Base-by-base conservation (phyloP, 1,140 invertebrate genomes). In the Hetaerina americana region DNA sequence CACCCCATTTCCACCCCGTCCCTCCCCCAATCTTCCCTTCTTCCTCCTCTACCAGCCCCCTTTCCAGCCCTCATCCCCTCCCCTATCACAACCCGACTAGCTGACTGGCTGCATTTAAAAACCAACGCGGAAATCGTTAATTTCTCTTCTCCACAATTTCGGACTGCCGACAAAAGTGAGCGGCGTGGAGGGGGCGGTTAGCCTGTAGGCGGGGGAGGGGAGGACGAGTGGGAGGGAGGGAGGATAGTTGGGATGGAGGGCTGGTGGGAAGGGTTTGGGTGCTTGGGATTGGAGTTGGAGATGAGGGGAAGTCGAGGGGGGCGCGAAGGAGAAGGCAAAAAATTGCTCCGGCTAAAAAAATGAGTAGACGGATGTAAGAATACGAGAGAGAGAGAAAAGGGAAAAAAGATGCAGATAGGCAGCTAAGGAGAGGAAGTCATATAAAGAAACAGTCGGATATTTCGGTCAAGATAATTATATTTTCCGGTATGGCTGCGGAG, bases 1-100 rank as follows among this genome's bases (percentile, higher is more conserved):
- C 6, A 40, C 10, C 40, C 40, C 40, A 12, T 57, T 57, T 10
- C 40, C 31, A 40, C 31, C 31, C 72, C 75, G n/a, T 76, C 78
- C 77, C 74, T 70, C 73, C 72, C 70, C 71, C 69, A 68, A 31
- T 72, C 76, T 76, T 72, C 77, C 74, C 78, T 78, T 79, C 78
- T 78, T 78, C 78, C 79, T 80, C 79, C 79, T 77, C 76, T 73
- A 68, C 78, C 78, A 6, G 18, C 72, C 72, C 75, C 77, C 78
- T 78, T 74, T 70, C 73, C 72, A 69, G 71, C 69, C 70, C 57
- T 72, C 76, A 76, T 72, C 77, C 74, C 78, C 79, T 79, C 78
- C 78, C 78, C 78, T 79, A 80, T 79, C 79, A 77, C 76, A 73
- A 68, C 78, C 78, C 31, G 18, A 40, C 31, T 40, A 40, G 40